phyloP scores from a whole-genome alignment of 2,113 vertebrate species.

The Charina bottae region DNA sequence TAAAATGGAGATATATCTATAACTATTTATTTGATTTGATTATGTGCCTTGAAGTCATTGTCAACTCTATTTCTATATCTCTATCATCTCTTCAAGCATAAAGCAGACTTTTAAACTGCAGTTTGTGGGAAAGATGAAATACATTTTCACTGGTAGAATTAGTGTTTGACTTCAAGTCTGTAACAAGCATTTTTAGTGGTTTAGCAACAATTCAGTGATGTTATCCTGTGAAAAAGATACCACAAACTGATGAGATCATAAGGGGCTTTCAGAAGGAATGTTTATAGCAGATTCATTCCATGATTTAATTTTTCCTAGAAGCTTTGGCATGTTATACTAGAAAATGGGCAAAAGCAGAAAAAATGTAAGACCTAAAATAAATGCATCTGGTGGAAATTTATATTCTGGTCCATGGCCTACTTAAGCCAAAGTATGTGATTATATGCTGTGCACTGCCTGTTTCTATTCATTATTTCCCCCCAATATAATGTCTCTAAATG shows the following conservation, averaged over 20 bases:
- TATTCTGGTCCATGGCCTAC: neutral
- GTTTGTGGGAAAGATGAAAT: neutral
- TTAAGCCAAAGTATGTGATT: neutral
- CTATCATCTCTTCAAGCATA: neutral
- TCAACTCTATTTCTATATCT: neutral
- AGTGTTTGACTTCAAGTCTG: neutral
- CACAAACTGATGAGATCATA: slow-evolving; percentile 20
- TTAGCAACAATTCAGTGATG: neutral
- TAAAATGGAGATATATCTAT: neutral
- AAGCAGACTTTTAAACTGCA: neutral
- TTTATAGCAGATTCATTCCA: slow-evolving; percentile 8
- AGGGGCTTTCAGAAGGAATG: slow-evolving; percentile 28
- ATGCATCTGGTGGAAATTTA: slow-evolving; percentile 12
- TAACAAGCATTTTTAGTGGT: slow-evolving; percentile 8
- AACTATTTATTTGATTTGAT: neutral
- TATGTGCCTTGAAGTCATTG: neutral
- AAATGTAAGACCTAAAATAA: slow-evolving; percentile 3
- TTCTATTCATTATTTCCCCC: neutral
- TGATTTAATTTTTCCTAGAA: slow-evolving; percentile 30
- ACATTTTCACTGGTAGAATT: neutral
- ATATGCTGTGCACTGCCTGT: neutral
- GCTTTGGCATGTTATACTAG: neutral
- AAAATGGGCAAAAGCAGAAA: slow-evolving; percentile 6
- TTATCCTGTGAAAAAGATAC: slow-evolving; percentile 15
- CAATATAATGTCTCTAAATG: neutral